phyloP scores from a whole-genome alignment of 2,888 invertebrate genomes.

The Papilio demoleus region DNA sequence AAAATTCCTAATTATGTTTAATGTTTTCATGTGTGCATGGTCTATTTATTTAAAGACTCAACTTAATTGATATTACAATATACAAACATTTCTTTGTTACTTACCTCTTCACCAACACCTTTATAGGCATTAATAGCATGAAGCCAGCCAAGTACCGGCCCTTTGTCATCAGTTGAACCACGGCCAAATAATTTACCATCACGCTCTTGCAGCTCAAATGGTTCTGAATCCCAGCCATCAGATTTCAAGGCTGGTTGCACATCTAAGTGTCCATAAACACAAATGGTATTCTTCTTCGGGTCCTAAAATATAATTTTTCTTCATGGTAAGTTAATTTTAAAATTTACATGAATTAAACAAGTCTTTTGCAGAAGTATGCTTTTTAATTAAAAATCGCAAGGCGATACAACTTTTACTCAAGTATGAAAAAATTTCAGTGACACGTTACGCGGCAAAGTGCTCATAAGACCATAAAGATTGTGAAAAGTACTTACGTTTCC shows the following conservation, averaged over 20 bases:
- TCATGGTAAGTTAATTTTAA: not conserved
- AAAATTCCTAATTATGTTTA: no score
- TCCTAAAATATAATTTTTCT: slow-evolving; percentile 79
- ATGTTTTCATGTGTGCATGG: no score
- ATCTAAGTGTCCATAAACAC: slow-evolving; percentile 98
- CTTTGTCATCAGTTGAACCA: slow-evolving; percentile 97
- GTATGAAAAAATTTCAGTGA: not conserved
- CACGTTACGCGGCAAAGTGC: slow-evolving; percentile 6
- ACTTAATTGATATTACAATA: no score
- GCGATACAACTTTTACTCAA: not conserved
- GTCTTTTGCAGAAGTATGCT: not conserved
- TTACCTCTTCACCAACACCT: slow-evolving; percentile 85
- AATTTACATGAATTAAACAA: not conserved
- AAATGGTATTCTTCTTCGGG: slow-evolving; percentile 94
- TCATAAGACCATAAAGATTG: not conserved
- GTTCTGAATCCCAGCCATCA: slow-evolving; percentile 98
- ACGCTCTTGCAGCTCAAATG: slow-evolving; percentile 94
- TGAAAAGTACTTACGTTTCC: slow-evolving; percentile 83
- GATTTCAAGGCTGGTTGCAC: slow-evolving; percentile 97
- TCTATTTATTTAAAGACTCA: no score
- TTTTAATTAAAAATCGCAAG: not conserved
- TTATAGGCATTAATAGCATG: slow-evolving; percentile 96
- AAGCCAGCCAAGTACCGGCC: slow-evolving; percentile 97
- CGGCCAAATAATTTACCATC: slow-evolving; percentile 96
- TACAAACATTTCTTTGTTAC: not conserved